Evolutionary conservation across 2,113 vertebrate genomes (phyloP).

Genomic region (Martes martes): DNA sequence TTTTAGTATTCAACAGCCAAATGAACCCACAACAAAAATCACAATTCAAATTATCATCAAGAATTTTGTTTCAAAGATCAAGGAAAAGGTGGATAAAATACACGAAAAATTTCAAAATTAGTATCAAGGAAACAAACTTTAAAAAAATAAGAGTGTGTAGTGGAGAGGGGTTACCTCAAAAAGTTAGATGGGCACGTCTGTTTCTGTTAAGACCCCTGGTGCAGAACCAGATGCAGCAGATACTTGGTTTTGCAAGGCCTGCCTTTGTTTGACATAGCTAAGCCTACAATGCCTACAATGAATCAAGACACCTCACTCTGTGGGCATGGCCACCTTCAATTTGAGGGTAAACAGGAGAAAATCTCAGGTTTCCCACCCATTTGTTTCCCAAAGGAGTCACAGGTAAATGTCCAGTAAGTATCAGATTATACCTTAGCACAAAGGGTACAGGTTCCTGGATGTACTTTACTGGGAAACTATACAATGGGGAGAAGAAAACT

Average conservation of each 20-base stretch:
- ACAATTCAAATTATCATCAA: not conserved
- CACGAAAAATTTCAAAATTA: not conserved
- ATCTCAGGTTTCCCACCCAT: not conserved
- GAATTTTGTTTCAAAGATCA: constrained; percentile 27
- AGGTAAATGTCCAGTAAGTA: not conserved
- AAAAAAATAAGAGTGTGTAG: not conserved
- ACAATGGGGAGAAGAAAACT: not conserved
- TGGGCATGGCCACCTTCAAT: not conserved
- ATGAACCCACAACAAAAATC: constrained; percentile 3
- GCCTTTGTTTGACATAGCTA: not conserved
- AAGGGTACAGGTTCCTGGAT: not conserved
- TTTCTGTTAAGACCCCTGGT: not conserved
- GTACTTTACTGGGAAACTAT: not conserved
- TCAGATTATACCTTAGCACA: not conserved
- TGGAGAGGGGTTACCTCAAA: not conserved
- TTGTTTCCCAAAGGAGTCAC: not conserved
- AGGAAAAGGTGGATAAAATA: not conserved
- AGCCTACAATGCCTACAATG: not conserved
- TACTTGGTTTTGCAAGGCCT: not conserved
- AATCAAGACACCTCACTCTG: not conserved
- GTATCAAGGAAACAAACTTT: not conserved
- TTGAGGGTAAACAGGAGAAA: not conserved
- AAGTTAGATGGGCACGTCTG: not conserved
- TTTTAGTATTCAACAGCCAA: not conserved
- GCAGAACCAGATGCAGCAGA: not conserved